Evolutionary conservation across 2,888 invertebrate genomes (phyloP).

Genomic region (Agonopterix subpropinquella): DNA sequence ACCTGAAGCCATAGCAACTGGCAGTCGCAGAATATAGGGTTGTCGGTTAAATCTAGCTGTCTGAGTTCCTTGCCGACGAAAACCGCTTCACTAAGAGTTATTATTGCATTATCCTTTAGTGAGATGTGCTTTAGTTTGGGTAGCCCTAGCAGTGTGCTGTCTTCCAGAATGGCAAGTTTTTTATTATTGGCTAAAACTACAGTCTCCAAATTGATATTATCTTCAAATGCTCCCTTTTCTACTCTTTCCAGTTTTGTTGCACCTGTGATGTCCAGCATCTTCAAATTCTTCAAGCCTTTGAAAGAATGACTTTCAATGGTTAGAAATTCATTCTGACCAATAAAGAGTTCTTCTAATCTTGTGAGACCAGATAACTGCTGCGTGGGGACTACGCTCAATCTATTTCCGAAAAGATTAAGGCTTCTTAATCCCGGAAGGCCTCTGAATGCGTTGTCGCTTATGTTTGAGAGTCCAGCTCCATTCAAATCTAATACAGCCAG

Average conservation of each 20-base stretch:
- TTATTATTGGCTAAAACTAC: slow-evolving; percentile 86
- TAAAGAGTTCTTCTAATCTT: slow-evolving; percentile 85
- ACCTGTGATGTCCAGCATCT: slow-evolving; percentile 85
- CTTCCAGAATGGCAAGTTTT: slow-evolving; percentile 82
- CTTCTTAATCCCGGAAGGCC: slow-evolving; percentile 85
- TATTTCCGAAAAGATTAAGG: slow-evolving; percentile 88
- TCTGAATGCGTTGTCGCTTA: slow-evolving; percentile 84
- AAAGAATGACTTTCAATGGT: slow-evolving; percentile 83
- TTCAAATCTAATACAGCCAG: slow-evolving; percentile 86
- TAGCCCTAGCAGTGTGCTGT: slow-evolving; percentile 84
- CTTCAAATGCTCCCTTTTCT: slow-evolving; percentile 85
- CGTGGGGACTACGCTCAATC: slow-evolving; percentile 84
- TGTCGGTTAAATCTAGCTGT: slow-evolving; percentile 86
- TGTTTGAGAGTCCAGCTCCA: slow-evolving; percentile 87
- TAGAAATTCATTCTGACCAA: slow-evolving; percentile 89
- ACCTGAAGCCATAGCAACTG: slow-evolving; percentile 87
- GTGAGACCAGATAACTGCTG: slow-evolving; percentile 81
- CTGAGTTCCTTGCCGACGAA: slow-evolving; percentile 87
- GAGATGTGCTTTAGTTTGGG: slow-evolving; percentile 86
- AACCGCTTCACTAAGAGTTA: slow-evolving; percentile 84
- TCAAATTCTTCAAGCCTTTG: slow-evolving; percentile 84
- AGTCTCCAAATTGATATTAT: slow-evolving; percentile 88
- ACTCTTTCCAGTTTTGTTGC: slow-evolving; percentile 83
- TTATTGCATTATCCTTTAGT: slow-evolving; percentile 86
- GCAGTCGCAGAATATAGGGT: slow-evolving; percentile 89